A percentile compares a stretch with the other conserved stretches of the same genome.
phyloP scores from a whole-genome alignment of 1,140 invertebrate species.

The Sitophilus oryzae region DNA sequence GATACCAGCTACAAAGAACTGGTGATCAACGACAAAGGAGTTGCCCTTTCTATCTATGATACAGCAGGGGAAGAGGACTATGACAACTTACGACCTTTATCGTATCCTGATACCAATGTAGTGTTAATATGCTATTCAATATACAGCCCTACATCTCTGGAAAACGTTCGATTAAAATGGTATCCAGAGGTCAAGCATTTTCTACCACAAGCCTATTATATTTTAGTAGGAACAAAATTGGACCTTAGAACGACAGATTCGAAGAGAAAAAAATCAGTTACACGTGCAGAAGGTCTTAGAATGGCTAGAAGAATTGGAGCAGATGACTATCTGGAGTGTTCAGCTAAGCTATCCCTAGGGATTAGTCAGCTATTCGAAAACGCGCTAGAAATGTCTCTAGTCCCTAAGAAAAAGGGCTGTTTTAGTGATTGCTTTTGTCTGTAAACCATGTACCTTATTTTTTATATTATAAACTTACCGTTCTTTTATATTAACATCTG shows the following conservation, averaged over 20 bases:
- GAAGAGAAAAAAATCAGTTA: constrained; percentile 18
- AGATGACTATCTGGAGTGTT: constrained; percentile 74
- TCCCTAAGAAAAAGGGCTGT: too few relatives aligned
- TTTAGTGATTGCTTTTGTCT: too few relatives aligned
- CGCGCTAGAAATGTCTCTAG: not conserved
- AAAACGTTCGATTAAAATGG: constrained; percentile 87
- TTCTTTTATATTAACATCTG: too few relatives aligned
- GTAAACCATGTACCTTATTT: too few relatives aligned
- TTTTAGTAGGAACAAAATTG: constrained; percentile 74
- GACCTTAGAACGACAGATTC: constrained; percentile 10
- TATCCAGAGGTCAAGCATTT: constrained; percentile 84
- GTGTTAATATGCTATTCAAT: constrained; percentile 24
- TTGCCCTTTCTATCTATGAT: constrained; percentile 82
- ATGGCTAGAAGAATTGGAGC: constrained; percentile 74
- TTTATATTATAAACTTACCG: too few relatives aligned
- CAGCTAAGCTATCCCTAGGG: constrained; percentile 69
- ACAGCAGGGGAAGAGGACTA: constrained; percentile 95
- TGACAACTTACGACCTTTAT: constrained; percentile 81
- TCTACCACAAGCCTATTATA: constrained; percentile 76
- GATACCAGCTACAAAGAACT: constrained; percentile 65
- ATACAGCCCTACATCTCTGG: constrained; percentile 61
- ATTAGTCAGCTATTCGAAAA: constrained; percentile 62
- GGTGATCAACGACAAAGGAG: constrained; percentile 64
- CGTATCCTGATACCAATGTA: constrained; percentile 60
- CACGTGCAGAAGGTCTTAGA: constrained; percentile 63